A percentile compares a stretch with the other conserved stretches of the same genome.
phyloP scores from a whole-genome alignment of 2,888 invertebrate genomes.

The Drosophila fungiperda region DNA sequence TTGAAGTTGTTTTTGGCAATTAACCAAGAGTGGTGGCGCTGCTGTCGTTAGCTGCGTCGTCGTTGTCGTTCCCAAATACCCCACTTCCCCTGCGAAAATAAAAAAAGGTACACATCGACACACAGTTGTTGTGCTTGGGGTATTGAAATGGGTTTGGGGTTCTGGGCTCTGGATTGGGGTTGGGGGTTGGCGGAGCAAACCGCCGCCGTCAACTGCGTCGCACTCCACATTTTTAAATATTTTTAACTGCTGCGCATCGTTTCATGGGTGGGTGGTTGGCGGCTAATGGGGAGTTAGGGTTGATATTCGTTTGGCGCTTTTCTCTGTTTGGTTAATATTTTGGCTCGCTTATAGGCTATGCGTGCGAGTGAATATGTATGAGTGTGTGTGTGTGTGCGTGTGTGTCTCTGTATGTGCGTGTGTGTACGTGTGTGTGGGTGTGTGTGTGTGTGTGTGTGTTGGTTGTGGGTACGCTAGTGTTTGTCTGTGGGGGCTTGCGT shows the following conservation, averaged over 20 bases:
- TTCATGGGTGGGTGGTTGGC: constrained; percentile 24
- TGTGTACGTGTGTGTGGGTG: constrained; percentile 1
- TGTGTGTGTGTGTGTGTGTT: constrained; percentile 4
- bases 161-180: background rate
- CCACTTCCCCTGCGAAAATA: constrained; percentile 8
- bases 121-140: constrained; percentile 52
- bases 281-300: constrained; percentile 41
- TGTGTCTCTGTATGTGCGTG: constrained; percentile 1
- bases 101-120: constrained; percentile 49
- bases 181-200: constrained; percentile 26
- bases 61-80: constrained; percentile 4
- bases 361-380: constrained; percentile 26
- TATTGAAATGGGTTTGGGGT: background rate
- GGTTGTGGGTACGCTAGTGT: constrained; percentile 58
- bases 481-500: constrained; percentile 17
- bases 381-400: constrained; percentile 10
- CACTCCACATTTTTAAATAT: constrained; percentile 77
- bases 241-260: constrained; percentile 78
- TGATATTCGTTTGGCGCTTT: constrained; percentile 64
- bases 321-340: constrained; percentile 80
- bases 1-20: constrained; percentile 73
- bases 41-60: constrained; percentile 6
- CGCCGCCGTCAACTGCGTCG: constrained; percentile 56
- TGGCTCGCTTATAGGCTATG: constrained; percentile 59
- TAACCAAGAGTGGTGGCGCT: constrained; percentile 71